Percentiles rank a stretch among this genome's conserved stretches.
phyloP scores from a whole-genome alignment of 1,140 invertebrate genomes.

The Mercenaria mercenaria region DNA sequence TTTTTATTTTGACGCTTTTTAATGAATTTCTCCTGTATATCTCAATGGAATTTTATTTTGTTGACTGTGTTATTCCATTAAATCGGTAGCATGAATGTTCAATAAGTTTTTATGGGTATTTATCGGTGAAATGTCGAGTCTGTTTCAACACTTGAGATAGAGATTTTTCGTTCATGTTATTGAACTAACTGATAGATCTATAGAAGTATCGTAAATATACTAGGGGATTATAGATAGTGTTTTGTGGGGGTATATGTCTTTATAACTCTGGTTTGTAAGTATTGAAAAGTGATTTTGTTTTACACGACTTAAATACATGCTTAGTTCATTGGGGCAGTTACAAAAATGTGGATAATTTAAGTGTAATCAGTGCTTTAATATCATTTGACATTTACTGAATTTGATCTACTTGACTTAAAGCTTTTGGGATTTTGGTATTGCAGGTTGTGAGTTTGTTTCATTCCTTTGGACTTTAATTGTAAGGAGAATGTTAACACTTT shows the following conservation, averaged over 20 bases:
- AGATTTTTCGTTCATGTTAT: slow-evolving; percentile 21
- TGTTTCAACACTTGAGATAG: slow-evolving; percentile 32
- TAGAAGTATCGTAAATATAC: slow-evolving; percentile 7
- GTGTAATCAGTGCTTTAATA: not conserved
- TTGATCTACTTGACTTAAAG: not conserved
- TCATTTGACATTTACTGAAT: not conserved
- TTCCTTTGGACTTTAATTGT: not conserved
- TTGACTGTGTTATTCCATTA: slow-evolving; percentile 2
- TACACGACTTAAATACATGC: not conserved
- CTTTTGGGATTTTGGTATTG: not conserved
- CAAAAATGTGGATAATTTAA: not conserved
- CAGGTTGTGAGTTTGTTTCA: not conserved
- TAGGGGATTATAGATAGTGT: slow-evolving; percentile 5
- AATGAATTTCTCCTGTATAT: slow-evolving; percentile 10
- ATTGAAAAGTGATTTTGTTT: slow-evolving; percentile 32
- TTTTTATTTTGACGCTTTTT: not conserved
- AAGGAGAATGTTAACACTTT: too few relatives aligned
- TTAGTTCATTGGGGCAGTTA: not conserved
- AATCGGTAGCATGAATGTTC: slow-evolving; percentile 20
- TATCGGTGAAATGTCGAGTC: not conserved
- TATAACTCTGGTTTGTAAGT: not conserved
- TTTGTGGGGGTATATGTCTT: slow-evolving; percentile 4
- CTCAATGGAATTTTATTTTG: slow-evolving; percentile 12
- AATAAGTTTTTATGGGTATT: slow-evolving; percentile 27
- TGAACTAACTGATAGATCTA: slow-evolving; percentile 7